Evolutionary conservation across 2,797 vertebrate species (phyloP), one percentile per base, ranked within the genome.

Genomic region (Prunella strophiata): DNA sequence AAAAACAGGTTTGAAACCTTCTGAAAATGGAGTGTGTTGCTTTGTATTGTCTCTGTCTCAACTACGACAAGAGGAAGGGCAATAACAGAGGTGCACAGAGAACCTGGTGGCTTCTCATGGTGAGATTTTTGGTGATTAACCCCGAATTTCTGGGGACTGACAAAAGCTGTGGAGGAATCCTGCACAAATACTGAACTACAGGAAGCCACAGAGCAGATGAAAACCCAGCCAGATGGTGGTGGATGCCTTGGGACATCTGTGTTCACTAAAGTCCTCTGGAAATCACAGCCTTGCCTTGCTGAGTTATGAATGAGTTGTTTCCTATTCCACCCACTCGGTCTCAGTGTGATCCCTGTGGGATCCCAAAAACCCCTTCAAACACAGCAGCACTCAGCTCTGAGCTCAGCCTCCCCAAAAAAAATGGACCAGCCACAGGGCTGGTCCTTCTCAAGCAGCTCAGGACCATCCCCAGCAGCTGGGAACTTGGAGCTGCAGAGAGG

Each of bases 291-390:
- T 75, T 61, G 62, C 70, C 77, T 70, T 51, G 74, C 74, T 91
- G 61, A 85, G 79, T 68, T 65, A 50, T 63, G 82, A 88, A 76
- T 77, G 81, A 87, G 61, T 66, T 89, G 67, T 85, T 94, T 96
- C 94, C 75, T 87, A 42, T 89, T 92, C 93, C 95, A 78, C 82
- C 61, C 88, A 88, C 76, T 63, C 45, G 6, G 54, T 30, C 58
- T 57, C 73, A 43, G 2, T 16, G 45, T 67, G 77, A 87, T 73
- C 63, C 23, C 59, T 30, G 48, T 50, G 91, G 78, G 82, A 91
- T 74, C 73, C 70, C 40, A 65, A 83, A 52, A 15, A 3, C 16
- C 16, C 23, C 16, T 62, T 57, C 66, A 40, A 20, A 16, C 1
- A 11, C 1, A 20, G 61, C 77, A 93, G 66, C 54, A 30, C 50